phyloP scores from a whole-genome alignment of 1,140 invertebrate genomes.

The Drosophila parvula region DNA sequence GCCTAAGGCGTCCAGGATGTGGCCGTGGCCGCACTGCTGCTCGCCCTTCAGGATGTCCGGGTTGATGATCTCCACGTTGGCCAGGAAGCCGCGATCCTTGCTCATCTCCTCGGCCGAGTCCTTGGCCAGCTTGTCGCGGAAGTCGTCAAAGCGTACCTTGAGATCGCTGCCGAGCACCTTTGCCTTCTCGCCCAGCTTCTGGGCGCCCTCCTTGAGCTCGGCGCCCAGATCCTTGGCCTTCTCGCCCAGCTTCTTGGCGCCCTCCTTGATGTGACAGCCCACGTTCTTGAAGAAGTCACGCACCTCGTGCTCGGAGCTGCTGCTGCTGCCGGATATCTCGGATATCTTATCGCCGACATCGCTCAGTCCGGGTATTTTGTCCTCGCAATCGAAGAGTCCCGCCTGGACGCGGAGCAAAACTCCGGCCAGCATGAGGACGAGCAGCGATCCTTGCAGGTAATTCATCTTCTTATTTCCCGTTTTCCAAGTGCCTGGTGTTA shows the following conservation, averaged over 20 bases:
- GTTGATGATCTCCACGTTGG: slow-evolving; percentile 78
- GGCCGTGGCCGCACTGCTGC: slow-evolving; percentile 77
- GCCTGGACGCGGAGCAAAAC: slow-evolving; percentile 33
- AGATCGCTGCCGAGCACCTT: slow-evolving; percentile 70
- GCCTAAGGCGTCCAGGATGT: slow-evolving; percentile 79
- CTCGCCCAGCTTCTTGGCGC: slow-evolving; percentile 63
- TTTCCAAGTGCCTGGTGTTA: neutral
- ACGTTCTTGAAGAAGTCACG: slow-evolving; percentile 75
- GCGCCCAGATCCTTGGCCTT: slow-evolving; percentile 66
- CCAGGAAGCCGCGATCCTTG: slow-evolving; percentile 58
- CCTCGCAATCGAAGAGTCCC: slow-evolving; percentile 73
- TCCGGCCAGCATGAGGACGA: slow-evolving; percentile 33
- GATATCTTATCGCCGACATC: slow-evolving; percentile 59
- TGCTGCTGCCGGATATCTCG: slow-evolving; percentile 48
- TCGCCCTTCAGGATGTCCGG: slow-evolving; percentile 76
- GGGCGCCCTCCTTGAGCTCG: slow-evolving; percentile 71
- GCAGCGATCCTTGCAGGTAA: slow-evolving; percentile 22
- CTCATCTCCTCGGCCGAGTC: slow-evolving; percentile 68
- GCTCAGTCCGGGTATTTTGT: slow-evolving; percentile 54
- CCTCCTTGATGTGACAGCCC: slow-evolving; percentile 76
- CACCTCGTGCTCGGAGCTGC: slow-evolving; percentile 71
- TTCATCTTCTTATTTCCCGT: slow-evolving; percentile 32
- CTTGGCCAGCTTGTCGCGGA: slow-evolving; percentile 71
- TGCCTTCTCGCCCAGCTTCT: slow-evolving; percentile 70
- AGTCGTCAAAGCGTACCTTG: slow-evolving; percentile 67